Conservation (phyloP, 2,888 invertebrate genomes). For the Ashinkailepas kermadecensis region DNA sequence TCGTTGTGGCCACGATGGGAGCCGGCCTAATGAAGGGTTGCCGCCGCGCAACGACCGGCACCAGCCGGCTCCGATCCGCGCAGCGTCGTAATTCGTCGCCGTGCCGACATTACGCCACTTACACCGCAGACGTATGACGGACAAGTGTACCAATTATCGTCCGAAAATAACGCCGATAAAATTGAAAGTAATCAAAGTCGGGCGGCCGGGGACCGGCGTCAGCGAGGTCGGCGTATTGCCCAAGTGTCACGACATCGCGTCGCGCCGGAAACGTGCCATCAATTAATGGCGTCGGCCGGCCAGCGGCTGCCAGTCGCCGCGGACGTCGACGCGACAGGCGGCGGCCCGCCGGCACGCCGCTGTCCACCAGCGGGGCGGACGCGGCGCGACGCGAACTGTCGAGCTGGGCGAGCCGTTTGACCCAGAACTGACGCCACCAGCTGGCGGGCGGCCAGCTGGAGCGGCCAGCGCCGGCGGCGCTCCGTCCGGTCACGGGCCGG, state of each 20-base stretch:
- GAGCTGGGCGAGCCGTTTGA: background rate
- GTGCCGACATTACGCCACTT: background rate
- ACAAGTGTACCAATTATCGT: background rate
- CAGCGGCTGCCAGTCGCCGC: background rate
- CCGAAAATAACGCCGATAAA: background rate
- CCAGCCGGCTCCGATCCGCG: background rate
- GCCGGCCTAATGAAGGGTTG: background rate
- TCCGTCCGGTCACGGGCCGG: background rate
- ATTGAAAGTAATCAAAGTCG: background rate
- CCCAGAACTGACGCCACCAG: conserved; percentile 2
- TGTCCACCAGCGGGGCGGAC: background rate
- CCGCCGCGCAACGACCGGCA: background rate
- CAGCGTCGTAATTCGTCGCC: background rate
- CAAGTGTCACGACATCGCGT: background rate
- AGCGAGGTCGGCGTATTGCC: background rate
- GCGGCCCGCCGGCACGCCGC: background rate
- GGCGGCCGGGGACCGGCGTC: background rate
- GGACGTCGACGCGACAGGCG: background rate
- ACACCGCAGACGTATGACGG: background rate
- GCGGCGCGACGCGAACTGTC: background rate
- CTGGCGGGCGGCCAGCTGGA: background rate
- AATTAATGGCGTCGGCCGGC: background rate
- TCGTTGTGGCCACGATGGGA: background rate
- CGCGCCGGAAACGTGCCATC: conserved; percentile 7
- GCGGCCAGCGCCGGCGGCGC: background rate